A percentile compares a stretch with the other conserved stretches of the same genome.
Conservation (phyloP, 2,797 vertebrate genomes). For the Pantherophis alleghaniensis region DNA sequence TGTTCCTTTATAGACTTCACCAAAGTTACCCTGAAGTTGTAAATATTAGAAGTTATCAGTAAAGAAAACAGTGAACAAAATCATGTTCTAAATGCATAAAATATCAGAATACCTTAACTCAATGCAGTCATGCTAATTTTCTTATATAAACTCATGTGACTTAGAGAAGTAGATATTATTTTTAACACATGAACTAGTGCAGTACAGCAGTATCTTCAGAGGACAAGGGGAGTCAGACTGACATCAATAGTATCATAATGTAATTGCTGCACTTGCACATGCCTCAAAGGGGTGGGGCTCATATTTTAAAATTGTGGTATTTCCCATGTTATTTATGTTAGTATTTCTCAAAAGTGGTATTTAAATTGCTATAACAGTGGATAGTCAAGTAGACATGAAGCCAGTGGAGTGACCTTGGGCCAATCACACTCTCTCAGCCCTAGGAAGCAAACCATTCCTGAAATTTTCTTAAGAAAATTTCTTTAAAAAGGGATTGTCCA, state of each 20-base stretch:
- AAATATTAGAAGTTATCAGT: constrained; percentile 33
- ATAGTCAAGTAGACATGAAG: not conserved
- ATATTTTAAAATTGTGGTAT: not conserved
- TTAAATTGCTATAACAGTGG: not conserved
- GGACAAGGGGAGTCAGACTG: not conserved
- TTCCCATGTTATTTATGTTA: not conserved
- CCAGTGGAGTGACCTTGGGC: not conserved
- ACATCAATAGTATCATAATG: not conserved
- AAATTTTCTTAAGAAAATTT: not conserved
- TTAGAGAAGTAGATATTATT: not conserved
- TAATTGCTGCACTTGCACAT: not conserved
- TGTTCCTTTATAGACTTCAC: constrained; percentile 93
- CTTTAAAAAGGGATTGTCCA: not conserved
- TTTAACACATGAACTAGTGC: not conserved
- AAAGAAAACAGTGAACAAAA: not conserved
- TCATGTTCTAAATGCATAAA: not conserved
- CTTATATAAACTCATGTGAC: not conserved
- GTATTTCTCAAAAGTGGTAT: not conserved
- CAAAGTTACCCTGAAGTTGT: constrained; percentile 90
- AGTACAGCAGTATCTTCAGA: not conserved
- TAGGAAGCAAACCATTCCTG: not conserved
- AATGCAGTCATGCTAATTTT: not conserved
- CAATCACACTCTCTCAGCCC: not conserved
- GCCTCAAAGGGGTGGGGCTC: not conserved
- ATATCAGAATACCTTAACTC: not conserved